Evolutionary conservation across 2,888 invertebrate species (phyloP).

Genomic region (Mallateleia sp.): DNA sequence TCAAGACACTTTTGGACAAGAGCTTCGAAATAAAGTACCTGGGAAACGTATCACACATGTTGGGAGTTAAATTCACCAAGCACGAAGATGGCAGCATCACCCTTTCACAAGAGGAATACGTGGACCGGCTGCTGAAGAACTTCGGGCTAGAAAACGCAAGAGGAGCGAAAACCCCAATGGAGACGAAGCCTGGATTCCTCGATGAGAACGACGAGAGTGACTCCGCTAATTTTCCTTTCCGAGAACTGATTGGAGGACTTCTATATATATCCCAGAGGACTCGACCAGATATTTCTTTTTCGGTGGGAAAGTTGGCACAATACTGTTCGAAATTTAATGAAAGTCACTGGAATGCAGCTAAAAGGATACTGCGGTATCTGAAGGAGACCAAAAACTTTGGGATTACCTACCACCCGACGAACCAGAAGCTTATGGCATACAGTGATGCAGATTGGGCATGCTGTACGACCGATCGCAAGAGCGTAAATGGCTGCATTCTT

Average conservation of each 20-base stretch:
- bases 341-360: conserved; percentile 64
- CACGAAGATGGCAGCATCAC: conserved; percentile 36
- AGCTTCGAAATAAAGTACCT: conserved; percentile 68
- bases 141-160: conserved; percentile 58
- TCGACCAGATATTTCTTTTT: conserved; percentile 71
- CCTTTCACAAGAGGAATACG: conserved; percentile 56
- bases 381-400: conserved; percentile 41
- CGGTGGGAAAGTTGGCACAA: conserved; percentile 27
- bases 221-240: conserved; percentile 48
- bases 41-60: conserved; percentile 62
- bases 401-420: conserved; percentile 19
- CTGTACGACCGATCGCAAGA: conserved; percentile 37
- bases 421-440: conserved; percentile 24
- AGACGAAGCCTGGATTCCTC: conserved; percentile 46
- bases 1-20: conserved; percentile 44
- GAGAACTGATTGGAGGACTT: conserved; percentile 66
- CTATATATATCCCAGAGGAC: conserved; percentile 65
- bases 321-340: conserved; percentile 28
- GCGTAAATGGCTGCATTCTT: conserved; percentile 53
- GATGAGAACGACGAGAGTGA: conserved; percentile 24
- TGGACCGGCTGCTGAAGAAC: conserved; percentile 41
- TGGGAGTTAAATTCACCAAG: conserved; percentile 67
- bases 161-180: conserved; percentile 65
- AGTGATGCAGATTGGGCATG: conserved; percentile 65
- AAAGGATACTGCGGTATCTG: conserved; percentile 45